Evolutionary conservation across 2,113 vertebrate genomes (phyloP).

Genomic region (Taxidea taxus): DNA sequence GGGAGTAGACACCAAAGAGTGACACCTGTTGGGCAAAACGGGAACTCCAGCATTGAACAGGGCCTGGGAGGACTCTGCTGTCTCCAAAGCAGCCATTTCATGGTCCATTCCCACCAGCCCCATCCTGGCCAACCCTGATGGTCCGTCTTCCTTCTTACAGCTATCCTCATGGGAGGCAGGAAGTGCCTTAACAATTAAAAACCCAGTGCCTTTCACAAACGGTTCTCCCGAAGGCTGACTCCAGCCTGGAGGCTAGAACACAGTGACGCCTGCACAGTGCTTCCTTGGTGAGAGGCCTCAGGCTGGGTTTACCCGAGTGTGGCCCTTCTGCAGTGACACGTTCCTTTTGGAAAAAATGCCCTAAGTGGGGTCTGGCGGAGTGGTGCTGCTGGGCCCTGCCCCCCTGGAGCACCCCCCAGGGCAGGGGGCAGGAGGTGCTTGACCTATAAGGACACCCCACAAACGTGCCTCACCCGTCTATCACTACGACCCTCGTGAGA

Average conservation of each 20-base stretch:
- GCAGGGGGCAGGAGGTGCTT: neutral
- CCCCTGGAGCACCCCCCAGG: too few relatives aligned
- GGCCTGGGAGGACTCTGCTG: neutral
- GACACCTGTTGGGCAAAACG: neutral
- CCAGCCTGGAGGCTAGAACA: neutral
- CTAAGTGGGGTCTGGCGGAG: neutral
- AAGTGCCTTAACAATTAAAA: neutral
- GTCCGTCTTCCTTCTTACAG: neutral
- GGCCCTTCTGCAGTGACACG: neutral
- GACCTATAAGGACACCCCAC: neutral
- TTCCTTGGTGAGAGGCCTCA: neutral
- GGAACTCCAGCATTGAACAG: neutral
- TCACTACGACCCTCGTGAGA: rapidly evolving
- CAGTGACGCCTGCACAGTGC: neutral
- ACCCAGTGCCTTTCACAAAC: neutral
- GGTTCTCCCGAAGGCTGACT: neutral
- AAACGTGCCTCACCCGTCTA: neutral
- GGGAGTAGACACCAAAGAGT: too few relatives aligned
- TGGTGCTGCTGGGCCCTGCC: neutral
- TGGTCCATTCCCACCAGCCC: neutral
- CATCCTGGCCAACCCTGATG: neutral
- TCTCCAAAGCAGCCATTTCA: neutral
- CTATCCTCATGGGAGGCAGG: neutral
- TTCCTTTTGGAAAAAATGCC: neutral
- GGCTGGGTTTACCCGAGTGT: rapidly evolving